phyloP scores from a whole-genome alignment of 1,140 invertebrate genomes.

The Zaprionus ghesquierei region DNA sequence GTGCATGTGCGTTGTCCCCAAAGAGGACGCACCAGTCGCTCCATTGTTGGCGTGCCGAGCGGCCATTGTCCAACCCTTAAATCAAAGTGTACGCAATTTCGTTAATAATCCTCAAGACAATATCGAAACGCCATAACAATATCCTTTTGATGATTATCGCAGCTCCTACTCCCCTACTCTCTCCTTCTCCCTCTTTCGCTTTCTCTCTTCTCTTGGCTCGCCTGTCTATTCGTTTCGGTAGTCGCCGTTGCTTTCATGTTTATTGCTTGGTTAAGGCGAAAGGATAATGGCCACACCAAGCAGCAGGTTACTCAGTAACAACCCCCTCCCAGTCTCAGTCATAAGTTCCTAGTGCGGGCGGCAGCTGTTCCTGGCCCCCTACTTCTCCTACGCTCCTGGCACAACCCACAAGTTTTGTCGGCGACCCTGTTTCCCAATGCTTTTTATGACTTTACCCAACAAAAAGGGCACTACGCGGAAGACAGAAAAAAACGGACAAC shows the following conservation, averaged over 20 bases:
- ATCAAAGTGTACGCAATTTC: slow-evolving; percentile 80
- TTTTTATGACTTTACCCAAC: slow-evolving; percentile 35
- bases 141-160: slow-evolving; percentile 82
- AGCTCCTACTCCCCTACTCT: slow-evolving; percentile 40
- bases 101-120: slow-evolving; percentile 81
- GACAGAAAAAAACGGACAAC: slow-evolving; percentile 14
- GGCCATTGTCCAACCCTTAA: slow-evolving; percentile 77
- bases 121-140: slow-evolving; percentile 80
- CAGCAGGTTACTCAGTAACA: slow-evolving; percentile 32
- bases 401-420: slow-evolving; percentile 24
- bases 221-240: slow-evolving; percentile 57
- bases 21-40: slow-evolving; percentile 24
- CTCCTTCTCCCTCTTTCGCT: not conserved
- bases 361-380: slow-evolving; percentile 15
- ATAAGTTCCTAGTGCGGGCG: slow-evolving; percentile 7
- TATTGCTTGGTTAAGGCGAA: slow-evolving; percentile 67
- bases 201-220: not conserved
- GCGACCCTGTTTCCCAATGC: slow-evolving; percentile 22
- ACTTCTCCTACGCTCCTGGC: not conserved
- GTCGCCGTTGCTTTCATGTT: slow-evolving; percentile 64
- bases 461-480: slow-evolving; percentile 26
- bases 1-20: slow-evolving; percentile 39
- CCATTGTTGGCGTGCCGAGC: slow-evolving; percentile 62
- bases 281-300: slow-evolving; percentile 51
- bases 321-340: not conserved